These are phyloP conservation scores for Meleagris gallopavo DNA, from an alignment of 2,113 vertebrate species.

Conservation along the genomic window DNA sequence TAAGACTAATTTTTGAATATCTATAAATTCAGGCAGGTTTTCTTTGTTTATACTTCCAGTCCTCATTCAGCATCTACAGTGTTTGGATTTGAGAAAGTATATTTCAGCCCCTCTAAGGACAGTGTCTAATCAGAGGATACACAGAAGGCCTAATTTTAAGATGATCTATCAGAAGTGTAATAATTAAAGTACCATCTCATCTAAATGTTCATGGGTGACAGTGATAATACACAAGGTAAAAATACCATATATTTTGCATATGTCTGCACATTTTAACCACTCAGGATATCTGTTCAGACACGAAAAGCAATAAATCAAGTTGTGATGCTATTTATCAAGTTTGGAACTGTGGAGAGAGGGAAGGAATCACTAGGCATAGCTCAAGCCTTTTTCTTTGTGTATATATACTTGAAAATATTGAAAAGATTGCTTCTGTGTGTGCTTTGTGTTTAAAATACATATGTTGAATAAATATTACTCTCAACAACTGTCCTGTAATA, in stretches of 20 bases:
- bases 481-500: neutral
- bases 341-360: neutral
- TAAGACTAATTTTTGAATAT: neutral
- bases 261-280: neutral
- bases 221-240: neutral
- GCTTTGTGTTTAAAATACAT: neutral
- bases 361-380: neutral
- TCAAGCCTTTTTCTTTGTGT: neutral
- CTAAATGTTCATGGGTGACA: neutral
- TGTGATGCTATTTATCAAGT: neutral
- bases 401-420: neutral
- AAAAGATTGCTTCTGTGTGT: neutral
- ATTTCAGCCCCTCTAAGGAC: neutral
- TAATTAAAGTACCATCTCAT: neutral
- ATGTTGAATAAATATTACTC: neutral
- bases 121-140: neutral
- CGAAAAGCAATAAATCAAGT: neutral
- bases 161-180: accelerated
- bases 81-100: neutral
- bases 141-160: neutral
- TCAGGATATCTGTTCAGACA: neutral
- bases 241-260: neutral
- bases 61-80: neutral
- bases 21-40: neutral
- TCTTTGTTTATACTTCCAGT: neutral